Base-by-base conservation (phyloP, 92 coral and sea anemone genomes). In the Epizoanthus fatuus region DNA sequence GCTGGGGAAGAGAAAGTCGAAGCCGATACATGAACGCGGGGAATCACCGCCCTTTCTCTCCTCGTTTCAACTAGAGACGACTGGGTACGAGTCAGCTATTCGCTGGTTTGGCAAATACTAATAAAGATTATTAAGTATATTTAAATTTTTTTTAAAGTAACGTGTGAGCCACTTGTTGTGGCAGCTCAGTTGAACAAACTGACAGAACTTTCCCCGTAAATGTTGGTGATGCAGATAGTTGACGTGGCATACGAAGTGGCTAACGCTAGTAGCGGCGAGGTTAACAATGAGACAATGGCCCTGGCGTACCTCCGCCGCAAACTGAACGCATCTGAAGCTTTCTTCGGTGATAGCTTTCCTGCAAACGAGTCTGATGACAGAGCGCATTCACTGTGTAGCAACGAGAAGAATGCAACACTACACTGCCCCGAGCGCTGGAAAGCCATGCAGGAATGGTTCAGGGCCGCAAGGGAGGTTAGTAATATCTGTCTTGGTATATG, bases 371-470 rank as follows among this genome's bases (percentile, higher is more conserved):
- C 82, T 3, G 39, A 59, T 7, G 40, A 39, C 20, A 14, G 2
- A n/a, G 80, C 80, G 0, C 80, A 56, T 64, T 6, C 44, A 11
- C 13, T 15, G 29, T 77, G 82, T 19, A 17, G 22, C 3, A 42
- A 77, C 38, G 70, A 77, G 37, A 19, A 59, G 29, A 69, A 13
- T 17, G 70, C 82, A 3, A 17, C 55, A 20, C 47, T 9, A 58
- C 10, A 77, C 42, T 77, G 82, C 17, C 82, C 82, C 14, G 9
- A 5, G 3, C 82, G 82, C 39, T 77, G 82, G 82, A 11, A 77
- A 44, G 82, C 82, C 25, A 77, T 77, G 25, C 70, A 77, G 69
- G 60, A 77, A 77, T 77, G 82, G 82, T 77, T 77, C 42, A 59
- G 57, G 45, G 52, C 42, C 38, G 82, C 82, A 10, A 67, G 82